Evolutionary conservation across 2,797 vertebrate species (phyloP).

Genomic region (Ctenopoma multispine): DNA sequence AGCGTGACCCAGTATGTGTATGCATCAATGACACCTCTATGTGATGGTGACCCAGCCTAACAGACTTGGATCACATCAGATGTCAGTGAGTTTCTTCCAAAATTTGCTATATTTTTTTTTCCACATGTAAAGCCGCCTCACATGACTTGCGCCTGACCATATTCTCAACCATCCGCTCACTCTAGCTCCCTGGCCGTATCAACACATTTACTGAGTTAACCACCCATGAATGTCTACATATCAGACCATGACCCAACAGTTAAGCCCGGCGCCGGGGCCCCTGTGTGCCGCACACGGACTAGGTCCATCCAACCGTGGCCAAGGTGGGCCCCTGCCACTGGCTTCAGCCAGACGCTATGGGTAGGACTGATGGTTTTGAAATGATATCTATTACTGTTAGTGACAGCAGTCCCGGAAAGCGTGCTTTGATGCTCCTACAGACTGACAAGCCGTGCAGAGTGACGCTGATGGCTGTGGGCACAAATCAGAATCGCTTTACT

Average conservation of each 20-base stretch:
- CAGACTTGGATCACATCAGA: slow-evolving; percentile 35
- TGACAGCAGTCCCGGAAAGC: slow-evolving; percentile 88
- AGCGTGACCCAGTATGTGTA: slow-evolving; percentile 51
- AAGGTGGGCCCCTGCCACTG: slow-evolving; percentile 76
- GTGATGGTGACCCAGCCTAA: slow-evolving; percentile 36
- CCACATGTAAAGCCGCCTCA: slow-evolving; percentile 34
- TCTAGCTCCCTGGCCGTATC: slow-evolving; percentile 58
- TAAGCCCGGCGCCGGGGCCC: slow-evolving; percentile 76
- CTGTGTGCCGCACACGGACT: slow-evolving; percentile 53
- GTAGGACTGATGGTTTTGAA: slow-evolving; percentile 83
- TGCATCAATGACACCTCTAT: slow-evolving; percentile 36
- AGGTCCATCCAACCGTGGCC: slow-evolving; percentile 70
- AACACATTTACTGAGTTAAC: slow-evolving; percentile 77
- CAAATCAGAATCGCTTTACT: slow-evolving; percentile 93
- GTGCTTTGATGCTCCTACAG: slow-evolving; percentile 85
- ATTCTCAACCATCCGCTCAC: slow-evolving; percentile 49
- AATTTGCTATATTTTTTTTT: slow-evolving; percentile 26
- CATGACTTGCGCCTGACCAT: slow-evolving; percentile 58
- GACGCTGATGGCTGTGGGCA: slow-evolving; percentile 93
- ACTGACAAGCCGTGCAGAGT: slow-evolving; percentile 87
- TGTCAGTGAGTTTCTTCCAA: slow-evolving; percentile 26
- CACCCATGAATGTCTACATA: slow-evolving; percentile 79
- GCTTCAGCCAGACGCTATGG: slow-evolving; percentile 73
- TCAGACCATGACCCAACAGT: slow-evolving; percentile 79
- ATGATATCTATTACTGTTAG: slow-evolving; percentile 94